Percentiles rank a stretch among this genome's conserved stretches.
These are phyloP conservation scores for Siniperca knerii DNA, from an alignment of 2,113 vertebrate species.

Conservation along the genomic window DNA sequence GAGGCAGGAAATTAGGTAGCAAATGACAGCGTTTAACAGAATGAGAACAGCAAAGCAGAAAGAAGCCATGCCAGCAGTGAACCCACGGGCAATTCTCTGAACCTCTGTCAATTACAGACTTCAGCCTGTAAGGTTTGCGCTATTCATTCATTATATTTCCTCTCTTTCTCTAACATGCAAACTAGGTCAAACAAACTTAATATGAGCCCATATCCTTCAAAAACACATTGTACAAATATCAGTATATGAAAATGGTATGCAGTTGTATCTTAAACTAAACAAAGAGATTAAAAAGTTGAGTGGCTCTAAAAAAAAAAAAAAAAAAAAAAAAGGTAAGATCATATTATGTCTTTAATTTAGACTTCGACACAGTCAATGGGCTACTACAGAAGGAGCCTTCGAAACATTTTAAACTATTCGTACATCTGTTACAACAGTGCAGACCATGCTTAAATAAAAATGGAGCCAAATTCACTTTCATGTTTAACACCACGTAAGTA, in stretches of 20 bases:
- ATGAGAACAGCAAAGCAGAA: constrained; percentile 43
- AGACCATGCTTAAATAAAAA: neutral
- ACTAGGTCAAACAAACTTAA: neutral
- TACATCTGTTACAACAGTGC: neutral
- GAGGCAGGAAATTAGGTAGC: constrained; percentile 10
- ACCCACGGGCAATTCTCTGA: constrained; percentile 8
- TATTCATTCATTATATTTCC: neutral
- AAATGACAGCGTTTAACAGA: constrained; percentile 42
- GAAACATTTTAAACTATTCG: neutral
- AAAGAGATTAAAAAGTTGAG: neutral
- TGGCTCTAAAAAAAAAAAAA: neutral
- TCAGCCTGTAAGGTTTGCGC: neutral
- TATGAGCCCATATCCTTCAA: neutral
- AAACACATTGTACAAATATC: neutral
- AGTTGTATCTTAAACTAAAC: neutral
- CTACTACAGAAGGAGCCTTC: neutral
- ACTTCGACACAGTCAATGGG: neutral
- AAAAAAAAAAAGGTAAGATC: no score
- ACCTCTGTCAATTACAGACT: constrained; percentile 5
- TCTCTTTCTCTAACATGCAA: neutral
- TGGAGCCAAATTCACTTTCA: neutral
- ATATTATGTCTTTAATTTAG: neutral
- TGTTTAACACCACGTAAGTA: neutral
- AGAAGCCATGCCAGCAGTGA: constrained; percentile 75
- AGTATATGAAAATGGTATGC: neutral